These are phyloP conservation scores for Marmota monax DNA, from an alignment of 2,113 vertebrate species.

Conservation along the genomic window DNA sequence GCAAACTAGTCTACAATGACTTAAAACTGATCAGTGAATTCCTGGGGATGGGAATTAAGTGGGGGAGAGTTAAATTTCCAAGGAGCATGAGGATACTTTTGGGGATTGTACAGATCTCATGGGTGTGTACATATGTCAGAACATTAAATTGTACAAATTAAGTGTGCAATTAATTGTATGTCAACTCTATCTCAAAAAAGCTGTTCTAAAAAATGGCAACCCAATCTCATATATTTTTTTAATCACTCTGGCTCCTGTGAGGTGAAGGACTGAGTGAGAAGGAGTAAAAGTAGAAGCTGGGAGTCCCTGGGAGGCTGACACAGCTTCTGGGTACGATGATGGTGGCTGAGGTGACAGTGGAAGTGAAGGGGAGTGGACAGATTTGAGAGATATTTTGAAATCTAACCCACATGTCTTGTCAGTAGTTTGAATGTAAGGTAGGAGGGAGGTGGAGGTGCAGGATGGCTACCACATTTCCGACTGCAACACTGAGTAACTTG, in stretches of 20 bases:
- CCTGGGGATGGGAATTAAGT: not conserved
- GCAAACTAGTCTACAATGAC: not conserved
- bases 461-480: not conserved
- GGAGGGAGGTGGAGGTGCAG: not conserved
- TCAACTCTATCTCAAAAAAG: not conserved
- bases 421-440: not conserved
- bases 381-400: constrained; percentile 5
- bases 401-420: not conserved
- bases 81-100: not conserved
- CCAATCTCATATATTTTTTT: not conserved
- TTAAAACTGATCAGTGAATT: not conserved
- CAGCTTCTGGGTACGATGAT: not conserved
- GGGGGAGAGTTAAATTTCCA: not conserved
- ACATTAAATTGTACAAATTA: not conserved
- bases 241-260: not conserved
- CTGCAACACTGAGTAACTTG: not conserved
- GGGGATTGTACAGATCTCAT: not conserved
- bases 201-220: constrained; percentile 35
- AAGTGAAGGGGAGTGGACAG: not conserved
- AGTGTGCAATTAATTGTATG: not conserved
- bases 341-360: not conserved
- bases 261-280: not conserved
- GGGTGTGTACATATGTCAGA: not conserved
- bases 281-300: not conserved
- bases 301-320: not conserved